Evolutionary conservation across 2,888 invertebrate genomes (phyloP).

Genomic region (Netelia melanura): DNA sequence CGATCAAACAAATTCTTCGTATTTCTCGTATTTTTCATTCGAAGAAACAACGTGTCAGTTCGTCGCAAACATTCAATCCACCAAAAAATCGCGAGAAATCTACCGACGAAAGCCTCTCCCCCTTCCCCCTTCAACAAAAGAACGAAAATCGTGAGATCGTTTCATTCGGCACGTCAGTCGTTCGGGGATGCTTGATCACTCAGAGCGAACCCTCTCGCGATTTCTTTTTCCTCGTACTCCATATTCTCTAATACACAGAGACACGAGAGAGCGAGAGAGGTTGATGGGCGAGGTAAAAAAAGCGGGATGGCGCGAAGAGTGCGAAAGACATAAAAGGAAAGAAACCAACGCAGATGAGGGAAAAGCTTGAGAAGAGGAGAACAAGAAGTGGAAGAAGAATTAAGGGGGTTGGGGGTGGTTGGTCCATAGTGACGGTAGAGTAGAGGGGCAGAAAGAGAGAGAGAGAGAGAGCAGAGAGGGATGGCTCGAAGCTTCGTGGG

Average conservation of each 20-base stretch:
- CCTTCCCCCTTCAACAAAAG: background rate
- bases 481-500: constrained; percentile 61
- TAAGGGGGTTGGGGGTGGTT: constrained; percentile 41
- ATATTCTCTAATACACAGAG: constrained; percentile 45
- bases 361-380: constrained; percentile 50
- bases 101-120: background rate
- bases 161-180: constrained; percentile 77
- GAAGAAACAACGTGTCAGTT: background rate
- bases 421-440: background rate
- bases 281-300: constrained; percentile 44
- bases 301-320: constrained; percentile 31
- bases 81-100: background rate
- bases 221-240: constrained; percentile 41
- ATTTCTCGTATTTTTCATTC: background rate
- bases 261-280: constrained; percentile 60
- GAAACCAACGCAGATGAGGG: background rate
- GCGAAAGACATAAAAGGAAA: constrained; percentile 57
- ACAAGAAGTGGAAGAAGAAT: constrained; percentile 52
- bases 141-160: constrained; percentile 35
- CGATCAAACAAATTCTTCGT: background rate
- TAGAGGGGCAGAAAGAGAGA: constrained; percentile 46
- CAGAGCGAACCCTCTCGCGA: constrained; percentile 74
- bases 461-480: constrained; percentile 51
- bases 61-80: background rate
- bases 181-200: constrained; percentile 77